Conservation (phyloP, 1,140 invertebrate species). For the Ooceraea biroi region DNA sequence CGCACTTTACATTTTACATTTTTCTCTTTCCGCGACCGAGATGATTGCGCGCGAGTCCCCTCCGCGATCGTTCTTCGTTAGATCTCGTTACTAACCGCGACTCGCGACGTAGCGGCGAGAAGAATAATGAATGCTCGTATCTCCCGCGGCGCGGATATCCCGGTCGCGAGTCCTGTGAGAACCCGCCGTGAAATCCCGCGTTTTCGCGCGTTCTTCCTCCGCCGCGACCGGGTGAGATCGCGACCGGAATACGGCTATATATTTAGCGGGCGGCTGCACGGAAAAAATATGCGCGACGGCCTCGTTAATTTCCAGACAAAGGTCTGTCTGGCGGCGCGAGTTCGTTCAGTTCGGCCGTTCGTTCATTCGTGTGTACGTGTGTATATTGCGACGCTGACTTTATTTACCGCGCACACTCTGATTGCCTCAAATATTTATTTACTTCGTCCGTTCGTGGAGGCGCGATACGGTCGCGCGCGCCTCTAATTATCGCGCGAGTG, state of each 20-base stretch:
- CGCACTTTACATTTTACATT: constrained; percentile 35
- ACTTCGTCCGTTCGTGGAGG: constrained; percentile 11
- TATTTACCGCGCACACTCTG: constrained; percentile 46
- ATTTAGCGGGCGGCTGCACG: constrained; percentile 31
- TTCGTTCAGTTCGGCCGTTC: too few relatives aligned
- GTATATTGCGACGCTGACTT: constrained; percentile 17
- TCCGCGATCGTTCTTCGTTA: constrained; percentile 27
- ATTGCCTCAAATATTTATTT: constrained; percentile 61
- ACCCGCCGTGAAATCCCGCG: too few relatives aligned
- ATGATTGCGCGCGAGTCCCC: not conserved
- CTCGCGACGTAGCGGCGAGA: not conserved
- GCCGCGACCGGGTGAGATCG: constrained; percentile 37
- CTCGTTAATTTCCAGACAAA: constrained; percentile 58
- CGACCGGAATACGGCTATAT: constrained; percentile 43
- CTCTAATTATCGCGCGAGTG: constrained; percentile 51
- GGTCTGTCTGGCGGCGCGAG: constrained; percentile 19
- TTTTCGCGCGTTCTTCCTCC: constrained; percentile 7
- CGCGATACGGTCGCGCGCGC: not conserved
- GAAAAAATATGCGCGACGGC: constrained; percentile 50
- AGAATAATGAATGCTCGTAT: constrained; percentile 52
- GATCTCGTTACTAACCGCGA: constrained; percentile 18
- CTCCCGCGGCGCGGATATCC: constrained; percentile 43
- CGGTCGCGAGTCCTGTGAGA: constrained; percentile 21
- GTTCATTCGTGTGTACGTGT: too few relatives aligned
- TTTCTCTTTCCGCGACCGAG: constrained; percentile 15